A percentile compares a stretch with the other conserved stretches of the same genome.
Conservation (phyloP, 2,113 vertebrate species). For the Megaptera novaeangliae region DNA sequence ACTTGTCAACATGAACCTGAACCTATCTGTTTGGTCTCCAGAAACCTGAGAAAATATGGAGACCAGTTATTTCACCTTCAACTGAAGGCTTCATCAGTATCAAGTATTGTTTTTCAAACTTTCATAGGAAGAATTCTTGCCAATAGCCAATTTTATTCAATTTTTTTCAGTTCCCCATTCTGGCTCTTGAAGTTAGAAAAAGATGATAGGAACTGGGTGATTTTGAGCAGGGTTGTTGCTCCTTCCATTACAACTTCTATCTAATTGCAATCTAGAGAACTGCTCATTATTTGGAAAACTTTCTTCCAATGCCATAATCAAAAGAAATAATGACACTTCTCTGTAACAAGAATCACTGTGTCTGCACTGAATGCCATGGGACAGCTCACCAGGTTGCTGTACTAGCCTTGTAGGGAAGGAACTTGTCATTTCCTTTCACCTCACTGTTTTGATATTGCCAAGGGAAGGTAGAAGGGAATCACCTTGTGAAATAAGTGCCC, state of each 20-base stretch:
- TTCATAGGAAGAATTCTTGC: not conserved
- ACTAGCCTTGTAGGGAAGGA: not conserved
- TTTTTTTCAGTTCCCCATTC: not conserved
- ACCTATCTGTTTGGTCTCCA: not conserved
- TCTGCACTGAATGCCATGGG: fast-evolving
- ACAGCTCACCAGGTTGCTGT: not conserved
- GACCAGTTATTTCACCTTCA: not conserved
- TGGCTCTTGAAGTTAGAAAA: not conserved
- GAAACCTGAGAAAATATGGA: not conserved
- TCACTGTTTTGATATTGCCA: not conserved
- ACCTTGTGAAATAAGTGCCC: not conserved
- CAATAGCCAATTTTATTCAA: not conserved
- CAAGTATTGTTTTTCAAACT: not conserved
- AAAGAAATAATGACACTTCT: not conserved
- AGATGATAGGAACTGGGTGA: not conserved
- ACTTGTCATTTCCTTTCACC: not conserved
- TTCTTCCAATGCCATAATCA: not conserved
- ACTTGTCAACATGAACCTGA: not conserved
- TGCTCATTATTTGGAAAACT: not conserved
- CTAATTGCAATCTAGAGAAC: not conserved
- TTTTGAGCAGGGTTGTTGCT: not conserved
- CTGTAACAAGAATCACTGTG: not conserved
- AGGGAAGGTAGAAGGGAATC: not conserved
- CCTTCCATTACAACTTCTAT: no score
- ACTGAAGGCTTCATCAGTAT: not conserved